Conservation (phyloP, 2,888 invertebrate species). For the Drosophila pegasa region DNA sequence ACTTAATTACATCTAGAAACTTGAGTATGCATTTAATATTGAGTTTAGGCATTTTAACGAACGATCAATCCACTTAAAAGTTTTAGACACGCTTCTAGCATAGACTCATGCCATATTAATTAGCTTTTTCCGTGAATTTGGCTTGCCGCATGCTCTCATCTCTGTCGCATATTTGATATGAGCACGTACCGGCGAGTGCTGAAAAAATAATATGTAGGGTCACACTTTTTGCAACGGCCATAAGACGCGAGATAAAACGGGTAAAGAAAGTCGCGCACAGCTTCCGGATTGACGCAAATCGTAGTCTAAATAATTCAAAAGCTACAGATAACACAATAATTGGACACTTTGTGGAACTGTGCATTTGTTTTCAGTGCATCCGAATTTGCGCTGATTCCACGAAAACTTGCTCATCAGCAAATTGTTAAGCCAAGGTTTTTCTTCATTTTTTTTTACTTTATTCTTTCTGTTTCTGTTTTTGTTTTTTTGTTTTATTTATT, state of each 20-base stretch:
- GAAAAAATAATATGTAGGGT: constrained; percentile 5
- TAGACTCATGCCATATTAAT: neutral
- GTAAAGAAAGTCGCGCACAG: constrained; percentile 4
- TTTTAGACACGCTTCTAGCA: too few relatives aligned
- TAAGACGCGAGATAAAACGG: neutral
- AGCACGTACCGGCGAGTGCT: constrained; percentile 13
- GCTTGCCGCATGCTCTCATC: constrained; percentile 2
- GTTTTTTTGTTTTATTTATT: constrained; percentile 1
- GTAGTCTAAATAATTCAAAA: constrained; percentile 20
- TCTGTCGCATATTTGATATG: constrained; percentile 7
- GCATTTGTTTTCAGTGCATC: constrained; percentile 58
- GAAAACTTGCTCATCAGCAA: constrained; percentile 49
- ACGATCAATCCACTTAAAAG: neutral
- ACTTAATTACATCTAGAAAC: neutral
- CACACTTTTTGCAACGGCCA: constrained; percentile 18
- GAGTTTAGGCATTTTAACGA: neutral
- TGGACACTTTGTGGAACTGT: constrained; percentile 1
- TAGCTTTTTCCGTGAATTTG: neutral
- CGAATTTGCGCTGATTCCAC: constrained; percentile 66
- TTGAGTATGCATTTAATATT: neutral
- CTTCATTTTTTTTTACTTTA: constrained; percentile 6
- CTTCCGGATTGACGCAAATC: constrained; percentile 36
- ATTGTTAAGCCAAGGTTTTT: constrained; percentile 66
- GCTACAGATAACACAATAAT: constrained; percentile 12
- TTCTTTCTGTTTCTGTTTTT: constrained; percentile 4